Base-by-base conservation (phyloP, 2,113 vertebrate genomes). In the Guaruba guarouba region DNA sequence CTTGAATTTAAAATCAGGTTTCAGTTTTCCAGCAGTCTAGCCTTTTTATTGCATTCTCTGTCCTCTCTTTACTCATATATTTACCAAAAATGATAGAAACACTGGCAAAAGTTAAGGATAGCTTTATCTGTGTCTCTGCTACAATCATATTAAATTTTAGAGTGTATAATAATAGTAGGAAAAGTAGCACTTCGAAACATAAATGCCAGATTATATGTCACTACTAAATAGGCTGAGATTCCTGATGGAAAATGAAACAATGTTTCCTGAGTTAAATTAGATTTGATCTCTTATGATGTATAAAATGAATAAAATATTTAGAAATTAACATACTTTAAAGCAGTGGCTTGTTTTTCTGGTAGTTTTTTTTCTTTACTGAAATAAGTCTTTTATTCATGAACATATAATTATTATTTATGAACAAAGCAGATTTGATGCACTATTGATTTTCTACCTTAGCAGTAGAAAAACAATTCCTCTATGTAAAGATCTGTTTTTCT, bases 391-490 rank as follows among this genome's bases (percentile, higher is more conserved):
- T 52, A n/a, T n/a, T n/a, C n/a, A n/a, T n/a, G n/a, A n/a, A n/a
- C n/a, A n/a, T n/a, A n/a, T n/a, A n/a, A n/a, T n/a, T n/a, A n/a
- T n/a, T n/a, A n/a, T n/a, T n/a, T n/a, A n/a, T n/a, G n/a, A n/a
- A 91, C 90, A 95, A 94, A 96, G 71, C 51, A 93, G 75, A 95
- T 87, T 93, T 92, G 92, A 93, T 93, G 90, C 83, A 80, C 86
- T 96, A 97, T 97, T 96, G 97, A 96, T 97, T 97, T 97, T 91
- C 94, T 93, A 89, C 90, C 90, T 95, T 84, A 95, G 91, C 92
- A 79, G 64, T 67, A 81, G 84, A 82, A 96, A 96, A 97, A 94
- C 88, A 94, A 92, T 93, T 92, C 64, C 66, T 78, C 10, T 75
- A 70, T 63, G 75, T 46, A 95, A 93, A 93, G 73, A 79, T 66